Evolutionary conservation across 2,888 invertebrate genomes (phyloP), one percentile per base, ranked within the genome.

Genomic region (Spilarctia lutea): DNA sequence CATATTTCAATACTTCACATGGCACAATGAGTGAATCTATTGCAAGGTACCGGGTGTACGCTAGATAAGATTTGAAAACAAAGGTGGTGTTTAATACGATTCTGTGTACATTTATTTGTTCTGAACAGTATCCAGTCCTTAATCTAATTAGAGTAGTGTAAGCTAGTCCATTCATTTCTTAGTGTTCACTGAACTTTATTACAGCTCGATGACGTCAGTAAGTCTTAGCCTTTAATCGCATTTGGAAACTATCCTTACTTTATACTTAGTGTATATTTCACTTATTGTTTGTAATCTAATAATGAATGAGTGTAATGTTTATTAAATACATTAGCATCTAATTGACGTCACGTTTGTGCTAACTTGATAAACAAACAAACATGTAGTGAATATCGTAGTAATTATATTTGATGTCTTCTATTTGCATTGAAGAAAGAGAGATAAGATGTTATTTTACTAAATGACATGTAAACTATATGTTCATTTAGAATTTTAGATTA

Each of bases 191-290:
- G 74, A 80, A 76, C 73, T 71, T 71, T 68, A 63, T 18, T 52
- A 52, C 30, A 52, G 39, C 65, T 16, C 78, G 74, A 78, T 85
- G 89, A 87, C 89, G 85, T 85, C 85, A 88, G 80, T 75, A 75
- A 69, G 74, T 76, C 67, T 77, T 73, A 74, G 77, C 79, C 80
- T 73, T 65, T 88, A 86, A 89, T 86, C 83, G 83, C 71, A 71
- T 87, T 84, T 82, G 67, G 68, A 68, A 78, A 79, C 83, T 83
- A 81, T 84, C 76, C 71, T 72, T 69, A 75, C 79, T 76, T 68
- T 75, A 70, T 78, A 75, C 65, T 27, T 20, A 3, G 24, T 65
- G 30, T 63, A 33, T 71, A 35, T 72, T 39, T 27, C 33, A 72
- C 52, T 33, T 24, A n/a, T 8, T 35, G 30, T 65, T 69, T 56